A percentile compares a stretch with the other conserved stretches of the same genome.
Evolutionary conservation across 2,888 invertebrate genomes (phyloP).

Genomic region (Bombylius major): DNA sequence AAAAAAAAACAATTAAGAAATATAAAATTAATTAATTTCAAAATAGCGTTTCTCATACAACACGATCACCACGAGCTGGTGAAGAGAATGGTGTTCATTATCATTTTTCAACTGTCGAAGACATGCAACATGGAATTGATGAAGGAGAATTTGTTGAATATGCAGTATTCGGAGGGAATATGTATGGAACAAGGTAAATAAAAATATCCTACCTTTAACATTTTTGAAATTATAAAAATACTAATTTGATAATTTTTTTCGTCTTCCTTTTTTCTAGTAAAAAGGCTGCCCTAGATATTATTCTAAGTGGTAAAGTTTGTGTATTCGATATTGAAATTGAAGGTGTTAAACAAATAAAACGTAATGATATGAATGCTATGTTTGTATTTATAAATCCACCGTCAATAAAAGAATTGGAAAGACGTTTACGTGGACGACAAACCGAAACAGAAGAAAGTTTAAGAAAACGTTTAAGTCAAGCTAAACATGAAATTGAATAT

Average conservation of each 20-base stretch:
- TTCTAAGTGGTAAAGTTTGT: constrained; percentile 71
- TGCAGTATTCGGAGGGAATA: constrained; percentile 84
- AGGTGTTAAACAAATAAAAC: constrained; percentile 82
- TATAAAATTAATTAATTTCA: neutral
- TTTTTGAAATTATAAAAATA: too few species aligned
- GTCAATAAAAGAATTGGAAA: constrained; percentile 61
- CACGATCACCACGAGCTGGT: constrained; percentile 62
- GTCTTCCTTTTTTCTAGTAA: constrained; percentile 46
- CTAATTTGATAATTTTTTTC: constrained; percentile 6
- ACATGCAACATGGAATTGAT: constrained; percentile 63
- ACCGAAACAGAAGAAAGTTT: constrained; percentile 87
- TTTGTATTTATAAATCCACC: constrained; percentile 92
- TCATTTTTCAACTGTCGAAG: constrained; percentile 66
- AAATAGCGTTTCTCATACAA: constrained; percentile 84
- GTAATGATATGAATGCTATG: constrained; percentile 67
- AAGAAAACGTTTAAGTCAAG: constrained; percentile 60
- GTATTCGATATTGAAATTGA: constrained; percentile 91
- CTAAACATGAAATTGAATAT: constrained; percentile 70
- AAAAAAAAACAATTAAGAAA: too few species aligned
- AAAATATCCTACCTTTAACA: neutral
- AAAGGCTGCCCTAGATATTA: constrained; percentile 69
- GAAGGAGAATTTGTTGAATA: constrained; percentile 82
- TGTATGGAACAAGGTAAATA: constrained; percentile 85
- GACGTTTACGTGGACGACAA: constrained; percentile 59
- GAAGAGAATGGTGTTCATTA: constrained; percentile 75